Conservation (phyloP, 2,113 vertebrate genomes). For the Coreoperca whiteheadi region DNA sequence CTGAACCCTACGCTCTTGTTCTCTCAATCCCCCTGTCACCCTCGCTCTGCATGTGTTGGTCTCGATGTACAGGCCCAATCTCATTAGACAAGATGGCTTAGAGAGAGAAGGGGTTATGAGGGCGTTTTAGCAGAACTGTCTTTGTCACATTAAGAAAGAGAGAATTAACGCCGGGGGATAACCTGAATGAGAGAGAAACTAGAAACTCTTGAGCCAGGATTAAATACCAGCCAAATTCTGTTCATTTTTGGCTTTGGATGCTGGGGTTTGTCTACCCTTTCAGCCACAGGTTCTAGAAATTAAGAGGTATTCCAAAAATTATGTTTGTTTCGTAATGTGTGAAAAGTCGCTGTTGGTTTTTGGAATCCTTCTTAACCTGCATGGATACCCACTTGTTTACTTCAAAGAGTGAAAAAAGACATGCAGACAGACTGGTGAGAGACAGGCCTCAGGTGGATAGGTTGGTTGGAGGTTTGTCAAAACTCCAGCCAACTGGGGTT, state of each 20-base stretch:
- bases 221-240: conserved; percentile 31
- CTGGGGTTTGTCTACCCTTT: not conserved
- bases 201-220: not conserved
- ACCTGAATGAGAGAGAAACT: conserved; percentile 47
- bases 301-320: conserved; percentile 12
- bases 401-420: not conserved
- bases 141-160: conserved; percentile 48
- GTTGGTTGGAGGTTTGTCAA: not conserved
- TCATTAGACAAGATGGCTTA: conserved; percentile 78
- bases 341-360: not conserved
- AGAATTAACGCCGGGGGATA: conserved; percentile 34
- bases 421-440: not conserved
- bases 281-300: not conserved
- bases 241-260: conserved; percentile 18
- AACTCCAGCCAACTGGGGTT: not conserved
- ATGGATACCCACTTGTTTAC: not conserved
- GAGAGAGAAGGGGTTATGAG: conserved; percentile 62
- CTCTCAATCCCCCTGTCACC: conserved; percentile 6
- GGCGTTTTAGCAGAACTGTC: conserved; percentile 53
- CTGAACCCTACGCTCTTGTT: conserved; percentile 10
- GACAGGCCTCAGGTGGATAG: not conserved
- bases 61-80: conserved; percentile 62
- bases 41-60: conserved; percentile 38
- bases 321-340: not conserved
- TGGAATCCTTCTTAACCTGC: not conserved